Evolutionary conservation across 2,797 vertebrate genomes (phyloP), one percentile per base, ranked within the genome.

Genomic region (Babyrousa celebensis): DNA sequence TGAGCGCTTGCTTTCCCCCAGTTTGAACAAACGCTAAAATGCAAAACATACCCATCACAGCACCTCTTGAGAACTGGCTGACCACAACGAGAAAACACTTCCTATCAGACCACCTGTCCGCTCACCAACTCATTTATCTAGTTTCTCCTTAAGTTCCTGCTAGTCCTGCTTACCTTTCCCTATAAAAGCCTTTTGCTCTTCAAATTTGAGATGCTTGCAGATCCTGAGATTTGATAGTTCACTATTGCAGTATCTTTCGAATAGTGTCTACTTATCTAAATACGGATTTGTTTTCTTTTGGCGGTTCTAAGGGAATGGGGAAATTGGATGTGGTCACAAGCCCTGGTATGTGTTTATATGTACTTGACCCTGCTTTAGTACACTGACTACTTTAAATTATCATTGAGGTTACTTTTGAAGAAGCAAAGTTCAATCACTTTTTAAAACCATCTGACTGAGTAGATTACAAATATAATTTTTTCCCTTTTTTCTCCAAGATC

Each of bases 91-190:
- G 74, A 86, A 83, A 86, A n/a, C 12, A 21, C 20, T 90, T 36
- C 12, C 10, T 18, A 16, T 65, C 3, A 36, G 3, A 25, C 2
- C 11, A 48, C 25, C 8, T 71, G 36, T 63, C 16, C 5, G 0
- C 17, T 75, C 14, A 21, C 3, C 17, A 56, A 6, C 52, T 25
- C n/a, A 6, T 18, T n/a, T 75, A 5, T 18, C 18, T 52, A 23
- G 7, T 68, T 70, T 82, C 29, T 20, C 23, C 36, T 80, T 18
- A 65, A 89, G 83, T 75, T 62, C n/a, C 12, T 83, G 25, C 6
- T 43, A 65, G 23, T 23, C 6, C 4, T 86, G 32, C 16, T 86
- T 54, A 7, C 9, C 0, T 1, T 2, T 21, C 3, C 12, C 25
- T 2, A 4, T 11, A 77, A 62, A 60, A 43, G 12, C 2, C n/a